These are phyloP conservation scores for Spinus pinus DNA, from an alignment of 2,797 vertebrate species.

Conservation along the genomic window DNA sequence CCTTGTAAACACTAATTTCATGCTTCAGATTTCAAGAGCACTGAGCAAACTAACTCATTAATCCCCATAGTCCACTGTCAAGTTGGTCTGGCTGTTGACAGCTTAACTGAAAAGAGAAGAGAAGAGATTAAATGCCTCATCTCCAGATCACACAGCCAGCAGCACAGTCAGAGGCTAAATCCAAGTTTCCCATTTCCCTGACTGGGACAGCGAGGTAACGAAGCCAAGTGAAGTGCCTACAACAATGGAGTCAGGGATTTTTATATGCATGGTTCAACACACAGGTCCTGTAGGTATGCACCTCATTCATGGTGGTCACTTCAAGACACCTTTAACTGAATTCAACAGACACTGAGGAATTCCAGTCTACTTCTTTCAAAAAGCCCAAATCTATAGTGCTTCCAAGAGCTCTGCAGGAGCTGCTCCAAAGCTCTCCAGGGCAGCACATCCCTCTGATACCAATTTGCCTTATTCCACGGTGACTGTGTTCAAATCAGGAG, in stretches of 20 bases:
- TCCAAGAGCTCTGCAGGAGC: not conserved
- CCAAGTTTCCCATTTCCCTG: not conserved
- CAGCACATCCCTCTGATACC: not conserved
- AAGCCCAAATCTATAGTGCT: not conserved
- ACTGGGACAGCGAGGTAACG: not conserved
- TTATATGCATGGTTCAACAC: not conserved
- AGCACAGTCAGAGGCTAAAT: not conserved
- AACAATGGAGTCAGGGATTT: not conserved
- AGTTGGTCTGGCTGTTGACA: not conserved
- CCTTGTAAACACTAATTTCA: slow-evolving; percentile 18
- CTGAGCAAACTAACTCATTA: slow-evolving; percentile 3
- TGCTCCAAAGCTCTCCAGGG: not conserved
- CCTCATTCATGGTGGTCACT: not conserved
- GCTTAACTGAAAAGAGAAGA: not conserved
- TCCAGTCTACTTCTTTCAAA: not conserved
- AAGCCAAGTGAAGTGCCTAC: not conserved
- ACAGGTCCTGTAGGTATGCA: not conserved
- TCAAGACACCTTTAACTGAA: not conserved
- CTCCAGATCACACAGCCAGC: not conserved
- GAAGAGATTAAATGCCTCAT: slow-evolving; percentile 3
- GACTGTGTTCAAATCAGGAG: not conserved
- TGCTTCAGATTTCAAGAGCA: slow-evolving; percentile 29
- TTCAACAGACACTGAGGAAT: not conserved
- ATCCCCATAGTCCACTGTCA: not conserved
- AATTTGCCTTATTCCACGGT: not conserved